Conservation (phyloP, 1,140 invertebrate species). For the Tyrophagus putrescentiae region DNA sequence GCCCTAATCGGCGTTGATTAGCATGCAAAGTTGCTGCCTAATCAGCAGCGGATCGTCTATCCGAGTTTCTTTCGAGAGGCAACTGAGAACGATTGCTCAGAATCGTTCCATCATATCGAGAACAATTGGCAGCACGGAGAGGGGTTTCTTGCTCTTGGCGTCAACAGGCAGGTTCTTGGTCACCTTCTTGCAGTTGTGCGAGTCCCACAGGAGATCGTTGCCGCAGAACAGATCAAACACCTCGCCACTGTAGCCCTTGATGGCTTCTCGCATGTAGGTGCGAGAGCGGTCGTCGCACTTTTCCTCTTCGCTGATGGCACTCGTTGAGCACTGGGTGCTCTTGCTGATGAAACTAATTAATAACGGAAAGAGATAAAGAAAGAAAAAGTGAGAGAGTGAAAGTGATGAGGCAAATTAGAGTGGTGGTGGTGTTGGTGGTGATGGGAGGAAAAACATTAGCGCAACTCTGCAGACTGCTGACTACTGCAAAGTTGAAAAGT, state of each 20-base stretch:
- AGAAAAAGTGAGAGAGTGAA: background rate
- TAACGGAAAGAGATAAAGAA: background rate
- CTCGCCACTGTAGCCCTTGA: slow-evolving; percentile 11
- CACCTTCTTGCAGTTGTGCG: slow-evolving; percentile 13
- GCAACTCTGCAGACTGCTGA: no score
- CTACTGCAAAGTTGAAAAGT: no score
- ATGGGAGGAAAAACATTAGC: no score
- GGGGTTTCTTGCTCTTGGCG: slow-evolving; percentile 12
- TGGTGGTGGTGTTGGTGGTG: no score
- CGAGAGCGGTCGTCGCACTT: slow-evolving; percentile 7
- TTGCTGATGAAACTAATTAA: slow-evolving; percentile 19
- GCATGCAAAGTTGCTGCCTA: no score
- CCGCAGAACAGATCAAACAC: slow-evolving; percentile 21
- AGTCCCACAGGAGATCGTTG: slow-evolving; percentile 19
- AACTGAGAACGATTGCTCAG: background rate
- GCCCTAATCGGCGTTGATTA: background rate
- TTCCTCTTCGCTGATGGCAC: slow-evolving; percentile 10
- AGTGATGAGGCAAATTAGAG: background rate
- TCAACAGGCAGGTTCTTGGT: slow-evolving; percentile 9
- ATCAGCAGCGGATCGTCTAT: no score
- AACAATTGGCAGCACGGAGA: slow-evolving; percentile 15
- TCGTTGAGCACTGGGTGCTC: slow-evolving; percentile 15
- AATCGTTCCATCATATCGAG: slow-evolving; percentile 20
- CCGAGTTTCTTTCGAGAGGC: no score
- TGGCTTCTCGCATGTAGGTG: slow-evolving; percentile 17